Conservation (phyloP, 2,113 vertebrate genomes). For the Etheostoma spectabile region DNA sequence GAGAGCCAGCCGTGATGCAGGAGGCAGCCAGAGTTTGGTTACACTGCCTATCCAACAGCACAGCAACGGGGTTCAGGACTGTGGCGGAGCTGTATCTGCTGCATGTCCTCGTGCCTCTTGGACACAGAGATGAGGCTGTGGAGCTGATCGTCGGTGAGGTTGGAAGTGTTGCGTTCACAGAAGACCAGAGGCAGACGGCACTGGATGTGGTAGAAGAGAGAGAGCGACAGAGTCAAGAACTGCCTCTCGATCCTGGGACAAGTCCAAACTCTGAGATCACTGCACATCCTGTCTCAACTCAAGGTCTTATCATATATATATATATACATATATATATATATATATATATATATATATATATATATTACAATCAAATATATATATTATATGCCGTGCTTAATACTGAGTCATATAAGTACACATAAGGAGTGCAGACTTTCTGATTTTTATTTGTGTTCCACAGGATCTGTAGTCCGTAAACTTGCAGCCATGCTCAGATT, state of each 20-base stretch:
- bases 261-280: conserved; percentile 11
- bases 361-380: too few relatives aligned
- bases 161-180: conserved; percentile 69
- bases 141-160: conserved; percentile 80
- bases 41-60: conserved; percentile 75
- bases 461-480: conserved; percentile 83
- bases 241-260: neutral
- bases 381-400: neutral
- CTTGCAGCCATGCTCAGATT: conserved; percentile 78
- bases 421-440: neutral
- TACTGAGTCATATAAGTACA: neutral
- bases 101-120: conserved; percentile 88
- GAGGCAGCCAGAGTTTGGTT: conserved; percentile 87
- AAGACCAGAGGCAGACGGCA: conserved; percentile 75
- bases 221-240: conserved; percentile 37
- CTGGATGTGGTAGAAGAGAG: conserved; percentile 79
- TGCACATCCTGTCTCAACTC: conserved; percentile 3
- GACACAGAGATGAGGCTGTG: conserved; percentile 82
- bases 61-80: conserved; percentile 68
- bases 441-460: conserved; percentile 28
- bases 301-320: conserved; percentile 60
- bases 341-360: too few relatives aligned
- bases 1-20: conserved; percentile 86
- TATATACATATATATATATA: too few relatives aligned
- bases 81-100: conserved; percentile 89